phyloP scores from a whole-genome alignment of 2,888 invertebrate species.

The Pyrgus malvae region DNA sequence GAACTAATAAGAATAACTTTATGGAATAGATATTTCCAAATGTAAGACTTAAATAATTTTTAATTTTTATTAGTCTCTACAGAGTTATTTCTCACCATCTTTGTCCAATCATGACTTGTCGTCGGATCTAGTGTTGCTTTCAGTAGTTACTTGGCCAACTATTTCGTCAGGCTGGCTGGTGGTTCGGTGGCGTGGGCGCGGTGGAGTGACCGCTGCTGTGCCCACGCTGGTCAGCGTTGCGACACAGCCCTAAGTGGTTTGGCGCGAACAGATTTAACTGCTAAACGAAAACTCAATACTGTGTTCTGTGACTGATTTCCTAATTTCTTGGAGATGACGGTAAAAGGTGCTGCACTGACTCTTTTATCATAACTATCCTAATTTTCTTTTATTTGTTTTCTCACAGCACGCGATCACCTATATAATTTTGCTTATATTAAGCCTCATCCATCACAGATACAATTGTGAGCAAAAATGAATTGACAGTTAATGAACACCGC shows the following conservation, averaged over 20 bases:
- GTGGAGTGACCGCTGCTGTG: conserved; percentile 46
- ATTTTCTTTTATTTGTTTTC: no score
- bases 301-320: background rate
- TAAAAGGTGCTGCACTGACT: no score
- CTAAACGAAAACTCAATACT: background rate
- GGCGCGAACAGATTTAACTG: conserved; percentile 16
- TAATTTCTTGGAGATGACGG: no score
- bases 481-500: background rate
- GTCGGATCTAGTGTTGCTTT: conserved; percentile 3
- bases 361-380: no score
- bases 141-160: background rate
- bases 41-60: no score
- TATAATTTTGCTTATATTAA: background rate
- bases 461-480: background rate
- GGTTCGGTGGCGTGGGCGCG: conserved; percentile 36
- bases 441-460: background rate
- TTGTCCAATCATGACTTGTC: no score
- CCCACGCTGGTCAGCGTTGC: conserved; percentile 48
- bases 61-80: no score
- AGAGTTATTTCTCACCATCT: no score
- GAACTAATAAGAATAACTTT: no score
- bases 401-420: no score
- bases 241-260: conserved; percentile 36
- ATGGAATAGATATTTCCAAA: no score
- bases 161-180: conserved; percentile 10